Evolutionary conservation across 2,797 vertebrate species (phyloP), one percentile per base, ranked within the genome.

Genomic region (Psittacula echo): DNA sequence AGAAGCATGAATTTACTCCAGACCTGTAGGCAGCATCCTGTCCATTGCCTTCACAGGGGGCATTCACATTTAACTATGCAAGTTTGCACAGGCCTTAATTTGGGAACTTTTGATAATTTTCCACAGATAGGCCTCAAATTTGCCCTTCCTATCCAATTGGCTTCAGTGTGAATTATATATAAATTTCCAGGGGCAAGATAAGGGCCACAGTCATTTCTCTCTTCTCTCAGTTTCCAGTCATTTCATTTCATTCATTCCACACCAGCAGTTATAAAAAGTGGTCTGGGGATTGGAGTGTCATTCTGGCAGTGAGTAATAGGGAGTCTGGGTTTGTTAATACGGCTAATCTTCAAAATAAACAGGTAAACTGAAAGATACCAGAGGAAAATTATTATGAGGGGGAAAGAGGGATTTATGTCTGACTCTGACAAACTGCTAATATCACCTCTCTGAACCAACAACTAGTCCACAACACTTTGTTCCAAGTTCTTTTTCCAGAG

Each of bases 231-330:
- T 89, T 95, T 95, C 92, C 75, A 85, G 85, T 72, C 42, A 78
- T 68, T 95, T 94, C 82, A 94, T 96, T 88, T 94, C 87, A 94
- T 95, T 95, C 93, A 95, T 94, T 95, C 96, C 95, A 85, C 86
- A 72, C 86, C 90, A 96, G 81, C 84, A 81, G 93, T 89, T 89
- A 80, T 85, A 79, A 89, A 85, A 92, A 93, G 72, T 47, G 23
- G 60, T 74, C 61, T 90, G 77, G 85, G 86, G 85, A 91, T 34
- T 86, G 85, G 37, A 84, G 66, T 60, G 79, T 58, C 16, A 0
- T 72, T 86, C 85, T 86, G 91, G 87, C 94, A 91, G 85, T 19
- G 87, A 92, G 85, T 47, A 91, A 87, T 29, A 84, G 42, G n/a
- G 85, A 88, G 60, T 6, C n/a, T 22, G 50, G 22, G 47, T 73